Conservation (phyloP, 1,140 invertebrate species). For the Sesamia nonagrioides region DNA sequence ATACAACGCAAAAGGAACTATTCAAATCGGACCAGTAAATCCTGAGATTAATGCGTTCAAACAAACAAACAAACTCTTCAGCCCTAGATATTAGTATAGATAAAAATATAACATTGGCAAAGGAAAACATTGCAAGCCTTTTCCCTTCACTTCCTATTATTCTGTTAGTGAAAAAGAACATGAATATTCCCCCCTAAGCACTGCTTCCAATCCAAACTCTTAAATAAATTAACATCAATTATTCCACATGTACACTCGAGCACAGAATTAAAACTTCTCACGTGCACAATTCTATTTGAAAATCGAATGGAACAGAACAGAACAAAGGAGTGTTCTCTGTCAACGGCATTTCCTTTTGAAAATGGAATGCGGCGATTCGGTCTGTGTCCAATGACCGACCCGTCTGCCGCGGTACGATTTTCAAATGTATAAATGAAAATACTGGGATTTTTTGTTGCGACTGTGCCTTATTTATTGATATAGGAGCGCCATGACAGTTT, state of each 20-base stretch:
- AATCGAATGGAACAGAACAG: constrained; percentile 67
- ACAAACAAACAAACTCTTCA: no score
- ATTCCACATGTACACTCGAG: constrained; percentile 52
- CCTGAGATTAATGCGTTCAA: no score
- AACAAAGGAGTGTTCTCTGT: constrained; percentile 78
- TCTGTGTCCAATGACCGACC: constrained; percentile 65
- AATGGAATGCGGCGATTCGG: constrained; percentile 72
- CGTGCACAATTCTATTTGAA: constrained; percentile 69
- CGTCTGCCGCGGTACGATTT: constrained; percentile 59
- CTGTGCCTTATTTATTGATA: constrained; percentile 49
- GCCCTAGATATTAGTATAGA: no score
- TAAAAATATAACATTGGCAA: no score
- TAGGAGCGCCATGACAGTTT: constrained; percentile 4
- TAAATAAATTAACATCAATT: constrained; percentile 56
- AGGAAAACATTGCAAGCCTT: background rate
- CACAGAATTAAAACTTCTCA: constrained; percentile 59
- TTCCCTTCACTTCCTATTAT: constrained; percentile 1
- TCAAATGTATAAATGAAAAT: constrained; percentile 55
- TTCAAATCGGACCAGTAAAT: no score
- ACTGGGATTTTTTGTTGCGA: constrained; percentile 49
- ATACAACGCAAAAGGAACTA: no score
- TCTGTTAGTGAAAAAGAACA: background rate
- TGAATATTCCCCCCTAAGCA: constrained; percentile 10
- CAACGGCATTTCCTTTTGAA: constrained; percentile 77
- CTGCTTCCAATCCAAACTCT: constrained; percentile 33